Evolutionary conservation across 30 jellyfish, hydroid and myxozoan genomes (phyloP), one percentile per base, ranked within the genome.

Genomic region (Cassiopea xamachana): DNA sequence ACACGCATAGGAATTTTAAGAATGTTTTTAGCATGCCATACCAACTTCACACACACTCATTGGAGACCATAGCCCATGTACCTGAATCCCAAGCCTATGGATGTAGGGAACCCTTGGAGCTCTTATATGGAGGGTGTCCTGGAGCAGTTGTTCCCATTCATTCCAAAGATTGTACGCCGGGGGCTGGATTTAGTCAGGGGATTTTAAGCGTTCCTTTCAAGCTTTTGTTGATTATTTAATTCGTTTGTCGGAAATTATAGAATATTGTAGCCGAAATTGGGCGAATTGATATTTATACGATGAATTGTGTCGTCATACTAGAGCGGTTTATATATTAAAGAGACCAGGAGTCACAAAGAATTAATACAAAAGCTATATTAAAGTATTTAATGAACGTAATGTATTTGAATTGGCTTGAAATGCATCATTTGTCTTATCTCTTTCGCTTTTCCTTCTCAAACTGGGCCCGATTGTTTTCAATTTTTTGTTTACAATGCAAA

Each of bases 281-380:
- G 90, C 83, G 82, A 27, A 47, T 75, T 75, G 83, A 78, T 88
- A 88, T 88, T 88, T 88, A 88, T 88, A 88, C 95, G 89, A 74
- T 88, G 79, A 88, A 88, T 78, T 88, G 95, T 88, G 95, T 88
- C 90, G 95, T 79, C 94, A 88, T 45, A 79, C 81, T 70, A 88
- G 95, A 88, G 72, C 95, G 79, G 90, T 88, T 88, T 88, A 88
- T 88, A 88, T 88, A 79, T 88, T 87, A 88, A 79, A 71, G 84
- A 88, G 97, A 90, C 97, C 97, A 83, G 97, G 97, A 71, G 97
- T 90, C 97, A 55, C 90, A 90, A 89, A 89, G 92, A 83, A 90
- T 81, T 82, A 64, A 90, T 80, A 73, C 90, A 87, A 84, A 81
- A 75, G 92, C 92, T 90, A 83, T 90, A 90, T 90, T 90, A 83